Evolutionary conservation across 2,113 vertebrate species (phyloP).

Genomic region (Ascaphus truei): DNA sequence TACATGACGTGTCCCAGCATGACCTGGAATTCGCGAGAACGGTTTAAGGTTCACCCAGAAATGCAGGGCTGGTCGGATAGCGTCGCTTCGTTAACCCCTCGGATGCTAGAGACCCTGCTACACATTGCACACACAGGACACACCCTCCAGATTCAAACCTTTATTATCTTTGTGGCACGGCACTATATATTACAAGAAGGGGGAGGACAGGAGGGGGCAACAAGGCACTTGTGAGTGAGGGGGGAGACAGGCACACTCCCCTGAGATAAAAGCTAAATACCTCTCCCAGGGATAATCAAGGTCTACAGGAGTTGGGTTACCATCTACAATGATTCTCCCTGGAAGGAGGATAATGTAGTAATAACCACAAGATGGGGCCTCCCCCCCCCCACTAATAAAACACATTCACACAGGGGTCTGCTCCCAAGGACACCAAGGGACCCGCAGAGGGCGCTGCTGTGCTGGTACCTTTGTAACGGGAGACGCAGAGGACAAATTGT

Average conservation of each 20-base stretch:
- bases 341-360: no score
- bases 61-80: not conserved
- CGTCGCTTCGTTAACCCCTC: no score
- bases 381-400: no score
- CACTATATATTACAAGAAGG: not conserved
- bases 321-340: no score
- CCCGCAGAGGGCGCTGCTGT: not conserved
- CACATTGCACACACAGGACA: not conserved
- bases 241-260: not conserved
- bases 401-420: no score
- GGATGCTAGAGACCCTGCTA: no score
- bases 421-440: no score
- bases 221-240: conserved; percentile 1
- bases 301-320: no score
- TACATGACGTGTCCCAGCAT: conserved; percentile 8
- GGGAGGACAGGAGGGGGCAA: not conserved
- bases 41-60: conserved; percentile 15
- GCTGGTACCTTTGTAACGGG: not conserved
- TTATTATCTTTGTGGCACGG: not conserved
- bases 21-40: not conserved
- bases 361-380: no score
- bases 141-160: not conserved
- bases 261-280: no score
- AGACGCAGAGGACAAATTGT: not conserved
- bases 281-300: no score